Evolutionary conservation across 2,888 invertebrate species (phyloP).

Genomic region (Xylocampa areola): DNA sequence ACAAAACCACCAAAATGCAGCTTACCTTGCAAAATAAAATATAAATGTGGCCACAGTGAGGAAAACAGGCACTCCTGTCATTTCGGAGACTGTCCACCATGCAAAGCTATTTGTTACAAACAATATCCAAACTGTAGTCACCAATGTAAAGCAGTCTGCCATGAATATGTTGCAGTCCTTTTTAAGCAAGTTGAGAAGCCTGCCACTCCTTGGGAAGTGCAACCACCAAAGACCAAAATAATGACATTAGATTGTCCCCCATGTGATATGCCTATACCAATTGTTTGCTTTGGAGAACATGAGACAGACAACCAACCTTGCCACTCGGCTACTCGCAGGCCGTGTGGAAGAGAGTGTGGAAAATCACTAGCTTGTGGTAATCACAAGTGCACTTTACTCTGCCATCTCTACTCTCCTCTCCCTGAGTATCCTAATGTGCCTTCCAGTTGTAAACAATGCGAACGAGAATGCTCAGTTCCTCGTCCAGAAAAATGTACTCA

Average conservation of each 20-base stretch:
- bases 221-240: constrained; percentile 84
- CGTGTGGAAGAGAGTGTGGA: constrained; percentile 95
- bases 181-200: constrained; percentile 90
- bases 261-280: constrained; percentile 92
- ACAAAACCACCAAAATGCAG: constrained; percentile 95
- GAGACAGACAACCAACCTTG: constrained; percentile 92
- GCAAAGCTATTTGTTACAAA: constrained; percentile 93
- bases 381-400: constrained; percentile 93
- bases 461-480: constrained; percentile 89
- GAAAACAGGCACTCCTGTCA: constrained; percentile 95
- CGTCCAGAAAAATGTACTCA: constrained; percentile 94
- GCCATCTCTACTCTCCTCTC: constrained; percentile 90
- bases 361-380: constrained; percentile 93
- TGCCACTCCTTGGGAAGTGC: constrained; percentile 92
- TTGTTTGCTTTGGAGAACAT: constrained; percentile 93
- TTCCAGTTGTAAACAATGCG: constrained; percentile 80
- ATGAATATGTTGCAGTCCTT: constrained; percentile 92
- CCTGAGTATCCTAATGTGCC: constrained; percentile 84
- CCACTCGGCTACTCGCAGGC: constrained; percentile 91
- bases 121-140: constrained; percentile 91
- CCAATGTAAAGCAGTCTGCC: constrained; percentile 93
- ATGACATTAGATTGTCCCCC: constrained; percentile 92
- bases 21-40: constrained; percentile 93
- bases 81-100: constrained; percentile 95
- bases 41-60: constrained; percentile 95